A percentile compares a stretch with the other conserved stretches of the same genome.
Evolutionary conservation across 2,113 vertebrate genomes (phyloP).

Genomic region (Mesembrinibis cayennensis): DNA sequence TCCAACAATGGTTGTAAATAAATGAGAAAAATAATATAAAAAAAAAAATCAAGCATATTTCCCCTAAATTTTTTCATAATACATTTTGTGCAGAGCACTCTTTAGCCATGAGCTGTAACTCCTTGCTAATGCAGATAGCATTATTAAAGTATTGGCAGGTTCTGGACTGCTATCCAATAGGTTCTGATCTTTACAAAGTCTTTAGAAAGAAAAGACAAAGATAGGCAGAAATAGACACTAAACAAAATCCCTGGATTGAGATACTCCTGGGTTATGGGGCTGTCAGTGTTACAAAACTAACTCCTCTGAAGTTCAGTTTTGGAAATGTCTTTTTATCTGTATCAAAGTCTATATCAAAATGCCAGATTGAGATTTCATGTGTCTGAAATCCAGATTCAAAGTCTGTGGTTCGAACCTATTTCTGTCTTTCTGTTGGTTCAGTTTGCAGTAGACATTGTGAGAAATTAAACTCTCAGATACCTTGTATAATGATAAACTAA

Average conservation of each 20-base stretch:
- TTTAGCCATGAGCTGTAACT: neutral
- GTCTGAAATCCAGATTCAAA: neutral
- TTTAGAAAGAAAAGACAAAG: neutral
- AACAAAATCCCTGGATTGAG: neutral
- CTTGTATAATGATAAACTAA: neutral
- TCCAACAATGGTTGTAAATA: neutral
- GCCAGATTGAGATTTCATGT: slow-evolving; percentile 4
- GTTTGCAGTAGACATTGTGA: neutral
- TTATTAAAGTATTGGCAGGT: neutral
- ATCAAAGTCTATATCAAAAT: neutral
- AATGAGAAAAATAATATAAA: neutral
- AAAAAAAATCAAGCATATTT: neutral
- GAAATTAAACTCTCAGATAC: slow-evolving; percentile 11
- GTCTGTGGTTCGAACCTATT: slow-evolving; percentile 18
- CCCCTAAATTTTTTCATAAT: neutral
- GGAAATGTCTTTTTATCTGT: neutral
- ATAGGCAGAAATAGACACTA: neutral
- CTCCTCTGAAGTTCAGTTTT: neutral
- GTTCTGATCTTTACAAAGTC: neutral
- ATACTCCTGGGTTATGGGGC: neutral
- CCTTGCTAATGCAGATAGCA: neutral
- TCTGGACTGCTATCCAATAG: neutral
- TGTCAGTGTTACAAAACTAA: neutral
- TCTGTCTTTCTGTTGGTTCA: slow-evolving; percentile 2
- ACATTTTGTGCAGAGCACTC: neutral